Base-by-base conservation (phyloP, 2,888 invertebrate genomes). In the Peribatodes rhomboidaria region DNA sequence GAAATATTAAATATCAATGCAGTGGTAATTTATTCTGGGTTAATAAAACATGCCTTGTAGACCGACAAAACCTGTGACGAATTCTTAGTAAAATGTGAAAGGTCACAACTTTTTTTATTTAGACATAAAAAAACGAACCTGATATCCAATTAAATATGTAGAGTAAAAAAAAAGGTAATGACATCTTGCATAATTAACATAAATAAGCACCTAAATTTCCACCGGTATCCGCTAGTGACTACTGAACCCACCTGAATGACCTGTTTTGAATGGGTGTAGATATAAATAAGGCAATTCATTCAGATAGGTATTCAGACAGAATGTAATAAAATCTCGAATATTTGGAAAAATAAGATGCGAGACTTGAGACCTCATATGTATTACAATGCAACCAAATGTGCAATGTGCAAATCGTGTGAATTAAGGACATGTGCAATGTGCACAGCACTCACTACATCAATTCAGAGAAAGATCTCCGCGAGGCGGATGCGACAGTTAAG, bases 401-500 rank as follows among this genome's bases (percentile, higher is more conserved):
- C 44, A 65, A 69, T 47, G 64, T 69, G 62, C 71, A 70, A 72
- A 71, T 70, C 71, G 72, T 74, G 74, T 77, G 72, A 58, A 59
- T 59, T 61, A 41, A 65, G 61, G 76, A 71, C 74, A 73, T 77
- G 74, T 73, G 78, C 74, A 73, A 73, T 77, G 74, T 73, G 78
- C 74, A 73, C 71, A 74, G 72, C 68, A 68, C 61, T 71, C 73
- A 66, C 55, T 57, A 73, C 73, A 75, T 76, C 73, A 75, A 75
- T 83, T 81, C 82, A 79, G 76, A 79, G 81, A 80, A 81, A 81
- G 72, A 78, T 63, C 67, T 68, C 50, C 66, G 67, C 71, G 71
- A 79, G 73, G 77, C 81, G 84, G 82, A 84, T 81, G 80, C 75
- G 78, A 78, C 78, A 73, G 78, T 81, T 81, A 77, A 77, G 67